A percentile compares a stretch with the other conserved stretches of the same genome.
phyloP scores from a whole-genome alignment of 2,797 vertebrate genomes.

The Phoeniculus purpureus region DNA sequence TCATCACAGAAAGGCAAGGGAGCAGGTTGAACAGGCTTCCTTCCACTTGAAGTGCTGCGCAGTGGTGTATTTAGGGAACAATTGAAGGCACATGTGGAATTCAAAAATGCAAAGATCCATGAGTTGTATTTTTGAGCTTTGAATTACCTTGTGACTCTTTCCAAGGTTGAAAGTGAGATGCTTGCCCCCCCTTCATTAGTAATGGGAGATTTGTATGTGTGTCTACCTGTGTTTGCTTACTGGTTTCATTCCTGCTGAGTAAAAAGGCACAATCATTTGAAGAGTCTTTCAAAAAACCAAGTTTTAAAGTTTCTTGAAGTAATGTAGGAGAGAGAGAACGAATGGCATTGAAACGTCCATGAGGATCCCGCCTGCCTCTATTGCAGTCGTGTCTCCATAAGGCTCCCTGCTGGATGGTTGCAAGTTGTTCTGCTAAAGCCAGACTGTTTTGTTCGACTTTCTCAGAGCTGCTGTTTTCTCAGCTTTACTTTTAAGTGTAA shows the following conservation, averaged over 20 bases:
- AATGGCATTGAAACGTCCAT: not conserved
- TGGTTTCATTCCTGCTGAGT: not conserved
- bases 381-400: not conserved
- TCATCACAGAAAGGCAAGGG: not conserved
- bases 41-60: not conserved
- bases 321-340: not conserved
- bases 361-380: not conserved
- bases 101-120: not conserved
- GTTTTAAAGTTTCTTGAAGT: not conserved
- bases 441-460: slow-evolving; percentile 31
- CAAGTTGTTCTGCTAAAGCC: slow-evolving; percentile 47
- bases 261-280: not conserved
- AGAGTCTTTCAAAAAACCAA: not conserved
- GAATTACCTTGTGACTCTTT: not conserved
- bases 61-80: slow-evolving; percentile 15
- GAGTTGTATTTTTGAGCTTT: not conserved
- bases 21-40: slow-evolving; percentile 37
- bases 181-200: not conserved
- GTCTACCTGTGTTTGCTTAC: not conserved
- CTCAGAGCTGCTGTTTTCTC: slow-evolving; percentile 38
- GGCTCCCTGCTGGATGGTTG: not conserved
- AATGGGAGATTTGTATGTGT: accelerated
- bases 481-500: slow-evolving; percentile 52
- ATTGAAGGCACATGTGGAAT: slow-evolving; percentile 10
- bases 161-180: not conserved